Base-by-base conservation (phyloP, 2,888 invertebrate species). In the Drosophila mimica region DNA sequence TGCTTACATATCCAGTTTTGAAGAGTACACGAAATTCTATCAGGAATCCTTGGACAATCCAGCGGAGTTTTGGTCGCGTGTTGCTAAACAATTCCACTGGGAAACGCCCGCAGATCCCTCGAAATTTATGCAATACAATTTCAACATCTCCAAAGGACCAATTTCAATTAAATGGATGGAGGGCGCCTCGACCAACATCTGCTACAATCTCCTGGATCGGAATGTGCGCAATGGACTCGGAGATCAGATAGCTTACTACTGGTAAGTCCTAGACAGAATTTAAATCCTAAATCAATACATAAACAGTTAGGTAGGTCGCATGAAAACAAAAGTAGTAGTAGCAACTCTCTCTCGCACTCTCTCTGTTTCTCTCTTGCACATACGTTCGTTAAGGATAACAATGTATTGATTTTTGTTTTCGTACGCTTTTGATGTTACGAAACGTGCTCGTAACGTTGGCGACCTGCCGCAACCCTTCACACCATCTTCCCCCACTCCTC, bases 161-260 rank as follows among this genome's bases (percentile, higher is more conserved):
- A 96, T 99, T 84, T 97, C 95, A 87, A 96, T 98, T 53, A 98
- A 97, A 93, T 99, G 98, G 97, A 96, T 99, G 96, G 97, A 97
- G 89, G 99, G 98, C 13, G 97, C 97, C 6, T 96, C 96, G 43
- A 99, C 99, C 48, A 99, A 99, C 93, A 96, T 99, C 77, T 98
- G 97, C 92, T 99, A 98, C 94, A 99, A 99, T 94, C 94, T 98
- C 60, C 94, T 99, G 83, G 99, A 99, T 93, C 95, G 97, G 76
- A 97, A 98, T 93, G 96, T 99, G 63, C 95, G 97, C 89, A 96
- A 96, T 83, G 98, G 98, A 20, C 94, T 96, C 75, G 99, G 98
- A 34, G 97, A 98, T 88, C 97, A 96, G 92, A 95, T 98, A 76
- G 99, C 99, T 28, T 99, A 96, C 94, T 98, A 97, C 93, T 99